Conservation (phyloP, 2,888 invertebrate species). For the Eumacrocentrus americanus region DNA sequence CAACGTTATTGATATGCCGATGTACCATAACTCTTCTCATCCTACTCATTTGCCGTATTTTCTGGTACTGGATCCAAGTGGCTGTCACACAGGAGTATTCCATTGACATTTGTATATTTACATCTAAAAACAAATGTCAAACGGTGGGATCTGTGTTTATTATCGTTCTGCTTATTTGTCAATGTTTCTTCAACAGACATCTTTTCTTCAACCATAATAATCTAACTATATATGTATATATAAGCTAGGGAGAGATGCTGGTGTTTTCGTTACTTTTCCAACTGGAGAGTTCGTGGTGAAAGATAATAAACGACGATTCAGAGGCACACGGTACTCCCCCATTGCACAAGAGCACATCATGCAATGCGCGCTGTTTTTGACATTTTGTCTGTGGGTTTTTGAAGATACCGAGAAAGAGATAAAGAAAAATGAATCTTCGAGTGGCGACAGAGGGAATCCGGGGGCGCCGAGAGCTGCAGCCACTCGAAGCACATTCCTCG, state of each 20-base stretch:
- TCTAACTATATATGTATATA: too few species aligned
- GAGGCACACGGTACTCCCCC: not conserved
- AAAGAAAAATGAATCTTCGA: not conserved
- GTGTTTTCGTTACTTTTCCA: constrained; percentile 17
- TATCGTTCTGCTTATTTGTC: constrained; percentile 21
- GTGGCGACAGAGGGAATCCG: constrained; percentile 4
- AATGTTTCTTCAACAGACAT: constrained; percentile 13
- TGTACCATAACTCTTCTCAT: too few species aligned
- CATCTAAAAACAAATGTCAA: constrained; percentile 6
- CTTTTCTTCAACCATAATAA: constrained; percentile 1
- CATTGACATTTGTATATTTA: constrained; percentile 16
- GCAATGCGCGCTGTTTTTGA: not conserved
- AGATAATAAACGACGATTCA: constrained; percentile 31
- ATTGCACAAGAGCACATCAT: not conserved
- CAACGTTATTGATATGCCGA: too few species aligned
- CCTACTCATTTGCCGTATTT: too few species aligned
- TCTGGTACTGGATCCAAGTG: constrained; percentile 18
- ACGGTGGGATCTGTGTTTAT: constrained; percentile 12
- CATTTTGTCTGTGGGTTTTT: constrained; percentile 11
- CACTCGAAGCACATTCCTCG: constrained; percentile 26
- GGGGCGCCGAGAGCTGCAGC: constrained; percentile 13
- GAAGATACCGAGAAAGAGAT: constrained; percentile 7
- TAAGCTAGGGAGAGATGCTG: not conserved
- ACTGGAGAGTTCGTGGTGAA: constrained; percentile 20
- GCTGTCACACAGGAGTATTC: constrained; percentile 15